A percentile compares a stretch with the other conserved stretches of the same genome.
Evolutionary conservation across 1,140 invertebrate species (phyloP).

Genomic region (Zaprionus taronus): DNA sequence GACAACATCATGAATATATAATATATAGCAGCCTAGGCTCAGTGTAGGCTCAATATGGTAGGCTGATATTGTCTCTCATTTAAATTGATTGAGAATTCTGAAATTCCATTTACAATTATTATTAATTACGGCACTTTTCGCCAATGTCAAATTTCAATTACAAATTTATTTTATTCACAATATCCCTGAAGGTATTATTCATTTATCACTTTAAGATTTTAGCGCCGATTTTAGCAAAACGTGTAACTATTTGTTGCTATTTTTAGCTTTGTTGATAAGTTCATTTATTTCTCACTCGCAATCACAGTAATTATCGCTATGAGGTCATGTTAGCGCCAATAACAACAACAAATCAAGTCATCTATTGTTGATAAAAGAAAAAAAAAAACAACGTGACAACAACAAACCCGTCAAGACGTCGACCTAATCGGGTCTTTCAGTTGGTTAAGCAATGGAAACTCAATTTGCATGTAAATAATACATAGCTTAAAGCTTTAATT

Average conservation of each 20-base stretch:
- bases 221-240: neutral
- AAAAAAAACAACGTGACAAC: constrained; percentile 21
- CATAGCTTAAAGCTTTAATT: neutral
- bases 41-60: neutral
- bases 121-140: constrained; percentile 1
- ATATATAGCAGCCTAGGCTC: constrained; percentile 7
- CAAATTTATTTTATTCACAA: neutral
- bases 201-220: constrained; percentile 9
- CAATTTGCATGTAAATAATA: constrained; percentile 22
- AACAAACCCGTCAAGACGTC: constrained; percentile 8
- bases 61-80: neutral
- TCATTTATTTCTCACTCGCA: neutral
- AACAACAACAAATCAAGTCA: neutral
- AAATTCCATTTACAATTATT: neutral
- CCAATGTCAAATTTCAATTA: neutral
- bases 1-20: constrained; percentile 59
- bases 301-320: constrained; percentile 4
- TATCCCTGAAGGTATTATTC: neutral
- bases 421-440: neutral
- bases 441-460: constrained; percentile 13
- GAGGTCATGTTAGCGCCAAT: constrained; percentile 4
- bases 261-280: neutral
- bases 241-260: neutral
- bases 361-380: constrained; percentile 1
- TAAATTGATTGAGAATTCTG: neutral